phyloP scores from a whole-genome alignment of 2,888 invertebrate species.

The Tinea trinotella region DNA sequence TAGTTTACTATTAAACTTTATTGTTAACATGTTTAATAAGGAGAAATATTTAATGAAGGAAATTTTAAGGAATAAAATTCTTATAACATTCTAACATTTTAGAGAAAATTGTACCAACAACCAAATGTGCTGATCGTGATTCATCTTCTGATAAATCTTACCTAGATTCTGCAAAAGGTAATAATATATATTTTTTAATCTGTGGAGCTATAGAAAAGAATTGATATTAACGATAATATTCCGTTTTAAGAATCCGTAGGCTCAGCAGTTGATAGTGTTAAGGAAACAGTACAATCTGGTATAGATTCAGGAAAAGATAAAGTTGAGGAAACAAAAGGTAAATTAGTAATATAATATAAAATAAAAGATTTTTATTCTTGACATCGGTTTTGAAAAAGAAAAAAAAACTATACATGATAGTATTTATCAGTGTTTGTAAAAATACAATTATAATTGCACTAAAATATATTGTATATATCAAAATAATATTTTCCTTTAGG shows the following conservation, averaged over 20 bases:
- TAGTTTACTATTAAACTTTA: too few species aligned
- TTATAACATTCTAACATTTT: slow-evolving; percentile 22
- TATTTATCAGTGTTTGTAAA: too few species aligned
- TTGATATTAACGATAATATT: not conserved
- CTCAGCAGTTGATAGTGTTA: slow-evolving; percentile 39
- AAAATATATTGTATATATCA: too few species aligned
- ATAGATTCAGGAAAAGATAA: slow-evolving; percentile 32
- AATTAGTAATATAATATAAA: too few species aligned
- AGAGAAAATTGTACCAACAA: slow-evolving; percentile 37
- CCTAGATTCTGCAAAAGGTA: slow-evolving; percentile 43
- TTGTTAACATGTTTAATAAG: too few species aligned
- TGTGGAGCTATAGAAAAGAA: too few species aligned
- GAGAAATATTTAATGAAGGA: too few species aligned
- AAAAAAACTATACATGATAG: not conserved
- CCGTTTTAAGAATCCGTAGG: slow-evolving; percentile 28
- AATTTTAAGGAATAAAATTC: too few species aligned
- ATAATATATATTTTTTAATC: not conserved
- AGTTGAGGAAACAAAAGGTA: not conserved
- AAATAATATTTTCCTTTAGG: too few species aligned
- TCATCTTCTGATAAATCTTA: slow-evolving; percentile 34
- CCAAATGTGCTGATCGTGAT: slow-evolving; percentile 30
- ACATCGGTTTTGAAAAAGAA: too few species aligned
- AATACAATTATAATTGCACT: too few species aligned
- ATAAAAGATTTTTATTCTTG: too few species aligned
- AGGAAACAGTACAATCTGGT: slow-evolving; percentile 34